phyloP scores from a whole-genome alignment of 2,113 vertebrate species.

The Hiodon alosoides region DNA sequence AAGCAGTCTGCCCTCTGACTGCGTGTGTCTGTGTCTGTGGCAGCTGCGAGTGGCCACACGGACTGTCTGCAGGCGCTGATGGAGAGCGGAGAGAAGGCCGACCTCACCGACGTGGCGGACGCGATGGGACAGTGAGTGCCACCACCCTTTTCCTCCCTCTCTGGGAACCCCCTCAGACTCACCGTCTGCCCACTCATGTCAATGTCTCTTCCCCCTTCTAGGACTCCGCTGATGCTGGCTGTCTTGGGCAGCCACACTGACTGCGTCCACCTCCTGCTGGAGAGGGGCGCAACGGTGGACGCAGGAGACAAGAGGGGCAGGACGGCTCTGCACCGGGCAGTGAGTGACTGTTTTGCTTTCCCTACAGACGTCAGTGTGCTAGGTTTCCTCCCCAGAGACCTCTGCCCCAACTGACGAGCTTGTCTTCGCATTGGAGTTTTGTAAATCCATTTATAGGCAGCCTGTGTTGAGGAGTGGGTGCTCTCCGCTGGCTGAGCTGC shows the following conservation, averaged over 20 bases:
- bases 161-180: neutral
- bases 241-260: conserved; percentile 82
- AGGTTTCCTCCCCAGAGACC: neutral
- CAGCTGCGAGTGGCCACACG: conserved; percentile 84
- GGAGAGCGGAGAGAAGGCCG: conserved; percentile 73
- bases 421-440: no score
- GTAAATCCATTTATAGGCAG: no score
- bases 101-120: conserved; percentile 81
- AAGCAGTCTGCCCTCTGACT: neutral
- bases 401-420: neutral
- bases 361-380: neutral
- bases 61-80: conserved; percentile 89
- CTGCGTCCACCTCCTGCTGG: conserved; percentile 88
- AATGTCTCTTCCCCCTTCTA: conserved; percentile 29
- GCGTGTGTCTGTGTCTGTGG: neutral
- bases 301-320: conserved; percentile 79
- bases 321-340: conserved; percentile 86
- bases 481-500: no score
- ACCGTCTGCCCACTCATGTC: neutral
- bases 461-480: no score
- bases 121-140: conserved; percentile 81
- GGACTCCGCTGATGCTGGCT: conserved; percentile 89
- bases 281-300: conserved; percentile 83
- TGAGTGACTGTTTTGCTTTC: conserved; percentile 48
- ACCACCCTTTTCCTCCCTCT: neutral